Evolutionary conservation across 2,888 invertebrate species (phyloP), one percentile per base, ranked within the genome.

Genomic region (Brachyopa scutellaris): DNA sequence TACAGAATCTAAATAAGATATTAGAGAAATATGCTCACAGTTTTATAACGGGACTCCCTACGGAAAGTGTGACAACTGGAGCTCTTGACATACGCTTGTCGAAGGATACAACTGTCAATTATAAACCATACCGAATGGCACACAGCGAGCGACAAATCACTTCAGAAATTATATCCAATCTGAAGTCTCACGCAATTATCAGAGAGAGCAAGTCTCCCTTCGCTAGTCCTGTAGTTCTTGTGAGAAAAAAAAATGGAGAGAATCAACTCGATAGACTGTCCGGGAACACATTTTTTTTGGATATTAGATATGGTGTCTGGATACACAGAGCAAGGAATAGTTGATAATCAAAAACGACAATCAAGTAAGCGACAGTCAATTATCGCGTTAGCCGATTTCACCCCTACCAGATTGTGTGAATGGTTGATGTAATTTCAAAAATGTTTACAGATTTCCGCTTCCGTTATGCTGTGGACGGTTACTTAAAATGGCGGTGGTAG

Each of bases 151-250:
- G 72, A 5, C 45, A 74, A n/a, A 31, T 66, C 45, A 64, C 53
- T 62, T 57, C 62, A 21, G 47, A 59, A 64, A 40, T 84, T 26
- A 40, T 70, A 26, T 31, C 31, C 23, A 73, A 67, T 36, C 57
- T 77, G 13, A 66, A 62, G 26, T 15, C 45, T 11, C 55, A 51
- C 33, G 40, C 23, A 26, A 84, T 79, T 19, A 67, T 79, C 47
- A 62, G 72, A 38, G 55, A 62, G 29, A 72, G 73, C 40, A 55
- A 59, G n/a, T 74, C 70, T 21, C 64, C 79, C 40, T 80, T 51
- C 53, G 72, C 82, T 9, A 80, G 77, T 36, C 72, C 66, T n/a
- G 61, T 77, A 31, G 51, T 84, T 31, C 73, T 78, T 21, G 78
- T 78, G n/a, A 72, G 59, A 36, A 82, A 76, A 55, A 77, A 66